Evolutionary conservation across 1,140 invertebrate species (phyloP).

Genomic region (Drosophila asahinai): DNA sequence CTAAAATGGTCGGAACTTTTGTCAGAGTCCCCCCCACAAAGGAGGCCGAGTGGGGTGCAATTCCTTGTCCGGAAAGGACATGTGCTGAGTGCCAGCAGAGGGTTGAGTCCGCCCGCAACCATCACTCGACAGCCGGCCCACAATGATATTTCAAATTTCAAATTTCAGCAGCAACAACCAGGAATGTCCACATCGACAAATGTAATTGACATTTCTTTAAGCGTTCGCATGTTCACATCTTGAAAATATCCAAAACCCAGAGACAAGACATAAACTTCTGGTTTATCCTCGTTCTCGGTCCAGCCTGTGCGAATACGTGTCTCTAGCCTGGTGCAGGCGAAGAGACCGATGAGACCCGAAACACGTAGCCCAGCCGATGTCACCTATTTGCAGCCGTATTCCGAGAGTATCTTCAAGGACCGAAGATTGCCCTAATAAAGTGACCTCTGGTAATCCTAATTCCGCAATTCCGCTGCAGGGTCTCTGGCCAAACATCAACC

Average conservation of each 20-base stretch:
- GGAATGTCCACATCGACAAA: slow-evolving; percentile 51
- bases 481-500: slow-evolving; percentile 14
- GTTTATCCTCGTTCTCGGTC: slow-evolving; percentile 21
- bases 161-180: slow-evolving; percentile 1
- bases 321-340: slow-evolving; percentile 2
- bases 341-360: neutral
- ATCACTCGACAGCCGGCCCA: slow-evolving; percentile 33
- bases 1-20: slow-evolving; percentile 51
- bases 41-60: slow-evolving; percentile 18
- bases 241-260: slow-evolving; percentile 42
- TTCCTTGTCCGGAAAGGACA: slow-evolving; percentile 41
- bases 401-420: slow-evolving; percentile 4
- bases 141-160: slow-evolving; percentile 36
- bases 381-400: slow-evolving; percentile 21
- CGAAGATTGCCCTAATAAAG: slow-evolving; percentile 20
- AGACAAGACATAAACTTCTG: slow-evolving; percentile 29
- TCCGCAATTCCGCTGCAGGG: neutral
- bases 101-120: slow-evolving; percentile 39
- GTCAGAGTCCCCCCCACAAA: slow-evolving; percentile 8
- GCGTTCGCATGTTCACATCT: slow-evolving; percentile 26
- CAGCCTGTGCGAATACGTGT: slow-evolving; percentile 37
- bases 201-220: slow-evolving; percentile 69
- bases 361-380: slow-evolving; percentile 14
- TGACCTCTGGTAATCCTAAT: slow-evolving; percentile 33
- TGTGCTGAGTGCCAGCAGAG: slow-evolving; percentile 48